Base-by-base conservation (phyloP, 2,888 invertebrate genomes). In the Amphipoea lucens region DNA sequence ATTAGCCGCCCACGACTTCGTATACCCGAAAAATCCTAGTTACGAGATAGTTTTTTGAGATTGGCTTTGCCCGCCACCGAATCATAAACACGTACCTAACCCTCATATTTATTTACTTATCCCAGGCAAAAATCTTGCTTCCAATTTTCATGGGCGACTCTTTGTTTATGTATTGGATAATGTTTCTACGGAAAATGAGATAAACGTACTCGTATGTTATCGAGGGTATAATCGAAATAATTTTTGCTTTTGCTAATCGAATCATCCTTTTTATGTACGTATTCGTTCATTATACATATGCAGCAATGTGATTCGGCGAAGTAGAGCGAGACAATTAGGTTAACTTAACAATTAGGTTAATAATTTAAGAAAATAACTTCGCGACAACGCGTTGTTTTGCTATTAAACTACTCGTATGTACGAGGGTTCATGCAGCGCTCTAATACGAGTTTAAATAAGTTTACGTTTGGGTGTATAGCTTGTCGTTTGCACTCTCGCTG, bases 81-180 rank as follows among this genome's bases (percentile, higher is more conserved):
- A 74, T 85, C 76, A 78, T 69, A 71, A 62, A 76, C 85, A 83
- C 83, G 67, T 76, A 75, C 74, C 76, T 81, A 77, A 75, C 66
- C 57, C 79, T 79, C 84, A 88, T 88, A 4, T 4, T 60, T 60
- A 81, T 86, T 89, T 81, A 88, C 86, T 86, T 80, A 79, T 84
- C 75, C 75, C 78, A 76, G 72, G 83, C 78, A 88, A 88, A 77
- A 82, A 81, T 73, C 63, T 82, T 77, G 60, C 63, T 70, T 70
- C 79, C 86, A 84, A 89, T 86, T 80, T 88, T 78, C 79, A 78
- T 82, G 77, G 67, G 57, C 63, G 42, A 65, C 23, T 83, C 54
- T 70, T 69, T 87, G 83, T 88, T 89, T 85, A 81, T 78, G 73
- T 86, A 86, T 85, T 81, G 81, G 87, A 77, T 77, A 76, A 86